Base-by-base conservation (phyloP, 2,888 invertebrate genomes). In the Netelia virgata region DNA sequence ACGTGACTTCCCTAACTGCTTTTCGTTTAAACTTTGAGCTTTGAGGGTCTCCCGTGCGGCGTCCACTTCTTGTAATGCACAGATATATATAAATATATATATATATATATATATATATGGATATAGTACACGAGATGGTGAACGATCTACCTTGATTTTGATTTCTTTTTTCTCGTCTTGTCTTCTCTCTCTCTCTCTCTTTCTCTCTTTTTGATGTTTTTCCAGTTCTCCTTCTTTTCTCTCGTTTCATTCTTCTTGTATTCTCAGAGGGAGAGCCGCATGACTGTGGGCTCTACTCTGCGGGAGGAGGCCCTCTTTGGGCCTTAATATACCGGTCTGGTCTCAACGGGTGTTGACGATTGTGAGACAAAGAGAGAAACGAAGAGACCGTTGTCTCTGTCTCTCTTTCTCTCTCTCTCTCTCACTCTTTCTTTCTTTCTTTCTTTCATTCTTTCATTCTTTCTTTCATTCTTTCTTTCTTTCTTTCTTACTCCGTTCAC, bases 1-100 rank as follows among this genome's bases (percentile, higher is more conserved):
- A 92, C 93, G 93, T 92, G 93, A 93, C 93, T 90, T 90, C 87
- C 91, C 91, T 93, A 93, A 93, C 93, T 92, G 91, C 92, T 92
- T 93, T 93, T 93, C 87, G 87, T 87, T 87, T 87, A 87, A 87
- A 85, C 86, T 87, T 87, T 86, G 86, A 86, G 87, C 86, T 86
- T 87, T 85, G 85, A 86, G 82, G 85, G 83, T 82, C 84, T 85
- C 81, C 81, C 83, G 73, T 28, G 76, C 74, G 76, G 59, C 75
- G 74, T 73, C 61, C 75, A 41, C 43, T 61, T 76, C 16, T 16
- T 47, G 16, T 18, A 16, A 16, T 18, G 9, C 18, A 9, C 9
- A 18, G n/a, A 18, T 18, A 20, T 18, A 57, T 16, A 18, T n/a
- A 20, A 5, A 57, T 57, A 18, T 18, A 20, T n/a, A 18, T 18